Evolutionary conservation across 2,888 invertebrate species (phyloP).

Genomic region (Kryphioiulus occultus): DNA sequence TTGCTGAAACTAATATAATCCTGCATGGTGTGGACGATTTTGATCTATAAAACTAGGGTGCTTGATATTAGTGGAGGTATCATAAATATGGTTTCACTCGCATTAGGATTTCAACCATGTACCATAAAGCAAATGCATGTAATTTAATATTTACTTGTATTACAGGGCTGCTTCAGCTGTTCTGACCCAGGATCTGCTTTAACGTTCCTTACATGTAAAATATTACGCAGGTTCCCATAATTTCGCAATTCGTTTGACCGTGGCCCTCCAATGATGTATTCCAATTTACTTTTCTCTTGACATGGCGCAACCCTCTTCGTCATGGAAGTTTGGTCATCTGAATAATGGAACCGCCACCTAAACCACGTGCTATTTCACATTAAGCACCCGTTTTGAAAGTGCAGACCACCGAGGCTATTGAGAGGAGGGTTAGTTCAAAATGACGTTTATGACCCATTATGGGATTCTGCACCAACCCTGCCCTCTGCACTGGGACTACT

Average conservation of each 20-base stretch:
- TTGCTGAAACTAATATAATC: too few relatives aligned
- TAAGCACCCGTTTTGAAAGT: neutral
- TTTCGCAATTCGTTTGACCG: neutral
- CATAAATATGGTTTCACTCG: too few relatives aligned
- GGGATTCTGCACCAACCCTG: neutral
- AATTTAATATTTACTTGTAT: neutral
- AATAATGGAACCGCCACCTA: neutral
- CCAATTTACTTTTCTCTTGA: neutral
- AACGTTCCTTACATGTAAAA: neutral
- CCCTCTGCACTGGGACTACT: neutral
- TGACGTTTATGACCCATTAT: neutral
- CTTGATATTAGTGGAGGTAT: too few relatives aligned
- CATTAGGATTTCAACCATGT: neutral
- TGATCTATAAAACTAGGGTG: too few relatives aligned
- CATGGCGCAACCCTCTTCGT: neutral
- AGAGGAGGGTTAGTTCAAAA: neutral
- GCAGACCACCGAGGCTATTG: neutral
- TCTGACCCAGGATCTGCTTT: neutral
- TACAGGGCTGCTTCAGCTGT: neutral
- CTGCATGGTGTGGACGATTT: too few relatives aligned
- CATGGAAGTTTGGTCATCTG: neutral
- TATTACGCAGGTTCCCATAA: neutral
- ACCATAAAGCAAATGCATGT: neutral
- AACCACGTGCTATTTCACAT: neutral
- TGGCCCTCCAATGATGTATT: neutral